Conservation (phyloP, 1,140 invertebrate genomes). For the Brevipalpus yothersi region DNA sequence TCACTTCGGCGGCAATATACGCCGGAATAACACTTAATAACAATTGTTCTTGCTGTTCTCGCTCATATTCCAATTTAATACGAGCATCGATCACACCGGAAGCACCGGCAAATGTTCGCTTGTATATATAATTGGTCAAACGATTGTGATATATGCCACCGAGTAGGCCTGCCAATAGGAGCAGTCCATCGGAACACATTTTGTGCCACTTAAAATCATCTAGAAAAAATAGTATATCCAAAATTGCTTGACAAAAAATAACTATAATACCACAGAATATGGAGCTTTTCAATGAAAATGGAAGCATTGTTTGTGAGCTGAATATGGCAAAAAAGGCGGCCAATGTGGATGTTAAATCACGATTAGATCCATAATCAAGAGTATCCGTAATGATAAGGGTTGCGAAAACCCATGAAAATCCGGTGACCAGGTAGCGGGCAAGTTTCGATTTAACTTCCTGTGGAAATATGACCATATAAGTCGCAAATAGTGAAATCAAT, state of each 20-base stretch:
- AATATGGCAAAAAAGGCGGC: slow-evolving; percentile 17
- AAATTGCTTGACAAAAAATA: slow-evolving; percentile 13
- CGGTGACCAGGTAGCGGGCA: slow-evolving; percentile 11
- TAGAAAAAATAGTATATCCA: slow-evolving; percentile 13
- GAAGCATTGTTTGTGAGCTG: slow-evolving; percentile 17
- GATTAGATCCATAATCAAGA: slow-evolving; percentile 6
- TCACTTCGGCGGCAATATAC: slow-evolving; percentile 82
- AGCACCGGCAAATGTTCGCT: slow-evolving; percentile 60
- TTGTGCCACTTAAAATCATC: neutral
- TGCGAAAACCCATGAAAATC: slow-evolving; percentile 12
- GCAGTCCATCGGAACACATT: slow-evolving; percentile 40
- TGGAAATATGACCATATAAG: slow-evolving; percentile 11
- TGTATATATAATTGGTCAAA: slow-evolving; percentile 54
- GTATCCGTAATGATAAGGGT: slow-evolving; percentile 11
- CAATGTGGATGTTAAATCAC: slow-evolving; percentile 10
- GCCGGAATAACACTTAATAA: slow-evolving; percentile 58
- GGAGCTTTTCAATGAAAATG: slow-evolving; percentile 13
- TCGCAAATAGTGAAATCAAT: slow-evolving; percentile 10
- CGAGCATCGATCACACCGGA: slow-evolving; percentile 68
- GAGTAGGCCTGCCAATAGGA: slow-evolving; percentile 44
- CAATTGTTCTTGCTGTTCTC: slow-evolving; percentile 39
- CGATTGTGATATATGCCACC: slow-evolving; percentile 63
- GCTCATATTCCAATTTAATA: slow-evolving; percentile 70
- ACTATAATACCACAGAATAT: slow-evolving; percentile 14
- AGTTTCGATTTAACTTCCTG: slow-evolving; percentile 11